Base-by-base conservation (phyloP, 2,113 vertebrate genomes). In the Synodontis membranacea region DNA sequence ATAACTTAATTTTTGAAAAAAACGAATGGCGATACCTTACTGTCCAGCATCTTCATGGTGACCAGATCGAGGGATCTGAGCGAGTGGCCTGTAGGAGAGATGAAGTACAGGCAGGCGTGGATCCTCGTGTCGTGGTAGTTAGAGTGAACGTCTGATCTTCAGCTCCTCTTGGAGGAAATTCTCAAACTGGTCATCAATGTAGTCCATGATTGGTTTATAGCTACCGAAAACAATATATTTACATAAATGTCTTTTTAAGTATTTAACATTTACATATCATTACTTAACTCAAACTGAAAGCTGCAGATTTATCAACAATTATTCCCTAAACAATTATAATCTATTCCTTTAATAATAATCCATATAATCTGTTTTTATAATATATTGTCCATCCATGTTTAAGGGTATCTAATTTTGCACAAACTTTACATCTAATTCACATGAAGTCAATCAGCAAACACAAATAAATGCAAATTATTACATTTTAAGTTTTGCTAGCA, bases 11-110 rank as follows among this genome's bases (percentile, higher is more conserved):
- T n/a, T 62, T 60, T n/a, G 25, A 17, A 14, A 28, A 17, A 34
- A 52, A 80, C 83, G 4, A 39, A 70, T 39, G 8, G 68, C 37
- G 37, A 74, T 74, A 98, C 98, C 96, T 99, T 99, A 94, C 97
- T 98, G 83, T 99, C 98, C 85, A 99, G 92, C 85, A 98, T 99
- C 93, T 99, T 99, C 97, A 99, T 99, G 0, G 97, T 98, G 85
- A 99, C 96, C 86, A 99, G 94, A 88, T 99, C 97, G 82, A 99
- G 91, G 60, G 97, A 97, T 93, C 98, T 99, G 66, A 99, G 95
- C 0, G 98, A 99, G 88, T 99, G 98, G 0, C 98, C 98, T 0
- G 95, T 97, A 23, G 98, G 98, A 0, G 97, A 96, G 87, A 99
- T 98, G 93, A 99, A 99, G 91, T 99, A 99, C 25, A 99, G 95